These are phyloP conservation scores for Lacerta agilis DNA, from an alignment of 2,797 vertebrate genomes.

Conservation along the genomic window DNA sequence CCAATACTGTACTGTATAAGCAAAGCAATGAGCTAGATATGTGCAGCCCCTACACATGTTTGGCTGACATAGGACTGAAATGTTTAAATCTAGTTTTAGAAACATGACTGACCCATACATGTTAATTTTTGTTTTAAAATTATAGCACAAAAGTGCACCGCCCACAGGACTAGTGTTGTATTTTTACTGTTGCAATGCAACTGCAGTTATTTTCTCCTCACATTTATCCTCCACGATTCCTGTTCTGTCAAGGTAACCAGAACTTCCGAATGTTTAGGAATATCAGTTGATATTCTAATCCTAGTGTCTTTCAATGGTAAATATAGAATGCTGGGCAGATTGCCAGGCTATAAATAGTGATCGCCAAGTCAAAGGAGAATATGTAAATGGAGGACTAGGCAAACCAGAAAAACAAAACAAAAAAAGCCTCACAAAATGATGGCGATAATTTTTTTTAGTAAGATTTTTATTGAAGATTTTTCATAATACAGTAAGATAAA, in stretches of 20 bases:
- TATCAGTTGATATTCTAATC: not conserved
- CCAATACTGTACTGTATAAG: not conserved
- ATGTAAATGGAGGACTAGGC: not conserved
- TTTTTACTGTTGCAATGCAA: not conserved
- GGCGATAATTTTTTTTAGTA: too few species aligned
- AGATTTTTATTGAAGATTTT: too few species aligned
- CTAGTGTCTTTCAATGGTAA: not conserved
- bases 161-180: not conserved
- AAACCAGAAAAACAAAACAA: not conserved
- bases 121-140: not conserved
- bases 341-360: constrained; percentile 24
- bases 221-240: not conserved
- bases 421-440: too few species aligned
- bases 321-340: constrained; percentile 14
- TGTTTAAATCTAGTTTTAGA: not conserved
- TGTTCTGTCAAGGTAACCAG: not conserved
- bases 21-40: not conserved
- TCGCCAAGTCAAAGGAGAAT: constrained; percentile 6
- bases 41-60: not conserved
- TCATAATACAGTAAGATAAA: too few species aligned
- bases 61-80: not conserved
- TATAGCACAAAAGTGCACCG: not conserved
- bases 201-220: not conserved
- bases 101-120: not conserved
- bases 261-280: not conserved